Percentiles rank a stretch among this genome's conserved stretches.
Conservation (phyloP, 1,140 invertebrate genomes). For the Apis dorsata region DNA sequence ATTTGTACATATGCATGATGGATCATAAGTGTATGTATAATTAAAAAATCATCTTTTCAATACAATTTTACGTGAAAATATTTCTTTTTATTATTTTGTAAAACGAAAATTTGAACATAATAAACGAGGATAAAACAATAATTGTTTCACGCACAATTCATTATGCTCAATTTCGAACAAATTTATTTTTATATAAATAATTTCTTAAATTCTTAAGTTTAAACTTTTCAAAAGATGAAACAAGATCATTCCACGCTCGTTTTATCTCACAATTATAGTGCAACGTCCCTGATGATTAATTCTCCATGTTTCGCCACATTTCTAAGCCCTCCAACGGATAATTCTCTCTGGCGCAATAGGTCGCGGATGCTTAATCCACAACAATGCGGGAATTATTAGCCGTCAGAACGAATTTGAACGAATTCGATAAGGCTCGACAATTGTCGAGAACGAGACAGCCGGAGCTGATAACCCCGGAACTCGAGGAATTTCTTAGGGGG, state of each 20-base stretch:
- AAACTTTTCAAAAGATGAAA: background rate
- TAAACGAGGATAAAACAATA: too few species aligned
- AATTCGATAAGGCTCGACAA: background rate
- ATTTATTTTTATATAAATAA: too few species aligned
- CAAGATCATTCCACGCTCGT: background rate
- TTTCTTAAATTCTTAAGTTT: too few species aligned
- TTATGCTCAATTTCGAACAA: too few species aligned
- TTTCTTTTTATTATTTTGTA: too few species aligned
- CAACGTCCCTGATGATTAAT: background rate
- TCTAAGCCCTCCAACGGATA: background rate
- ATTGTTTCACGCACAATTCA: too few species aligned
- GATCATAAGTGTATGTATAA: too few species aligned
- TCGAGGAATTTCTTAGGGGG: background rate
- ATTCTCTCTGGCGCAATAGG: conserved; percentile 16
- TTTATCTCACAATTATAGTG: background rate
- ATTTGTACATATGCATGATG: too few species aligned
- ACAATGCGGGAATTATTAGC: background rate
- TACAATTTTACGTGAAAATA: too few species aligned
- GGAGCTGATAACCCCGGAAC: background rate
- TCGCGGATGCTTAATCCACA: background rate
- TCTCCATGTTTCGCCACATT: background rate
- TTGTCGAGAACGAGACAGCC: background rate
- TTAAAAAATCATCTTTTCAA: too few species aligned
- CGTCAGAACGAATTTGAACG: background rate
- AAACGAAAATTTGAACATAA: too few species aligned